Conservation (phyloP, 1,140 invertebrate species). For the Drosophila watanabei region DNA sequence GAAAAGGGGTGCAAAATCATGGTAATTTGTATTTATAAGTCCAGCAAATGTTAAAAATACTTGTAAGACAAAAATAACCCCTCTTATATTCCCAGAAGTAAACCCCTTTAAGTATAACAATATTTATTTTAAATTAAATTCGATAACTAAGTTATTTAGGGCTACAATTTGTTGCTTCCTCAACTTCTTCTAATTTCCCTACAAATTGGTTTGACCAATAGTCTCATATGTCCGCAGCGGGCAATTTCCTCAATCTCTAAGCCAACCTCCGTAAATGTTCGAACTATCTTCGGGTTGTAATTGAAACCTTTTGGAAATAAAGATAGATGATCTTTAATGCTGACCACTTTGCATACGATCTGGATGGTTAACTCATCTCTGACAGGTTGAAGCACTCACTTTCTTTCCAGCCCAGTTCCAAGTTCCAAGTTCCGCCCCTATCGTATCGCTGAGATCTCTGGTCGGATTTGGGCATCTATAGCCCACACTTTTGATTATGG, state of each 20-base stretch:
- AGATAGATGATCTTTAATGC: slow-evolving; percentile 53
- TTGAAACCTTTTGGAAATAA: slow-evolving; percentile 38
- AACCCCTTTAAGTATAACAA: too few relatives aligned
- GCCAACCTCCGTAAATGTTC: slow-evolving; percentile 9
- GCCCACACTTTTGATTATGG: slow-evolving; percentile 70
- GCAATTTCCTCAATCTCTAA: slow-evolving; percentile 19
- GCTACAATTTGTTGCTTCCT: neutral
- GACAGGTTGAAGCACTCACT: slow-evolving; percentile 68
- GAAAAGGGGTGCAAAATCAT: neutral
- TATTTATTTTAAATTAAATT: neutral
- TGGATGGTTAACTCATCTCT: slow-evolving; percentile 69
- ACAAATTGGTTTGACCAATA: slow-evolving; percentile 17
- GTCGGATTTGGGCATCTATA: slow-evolving; percentile 16
- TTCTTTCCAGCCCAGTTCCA: slow-evolving; percentile 48
- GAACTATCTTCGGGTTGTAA: slow-evolving; percentile 32
- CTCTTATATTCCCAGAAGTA: neutral
- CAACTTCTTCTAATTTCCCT: slow-evolving; percentile 13
- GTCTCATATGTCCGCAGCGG: slow-evolving; percentile 12
- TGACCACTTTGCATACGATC: slow-evolving; percentile 55
- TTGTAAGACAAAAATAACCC: neutral
- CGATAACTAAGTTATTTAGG: neutral
- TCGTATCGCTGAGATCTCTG: slow-evolving; percentile 40
- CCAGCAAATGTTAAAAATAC: neutral
- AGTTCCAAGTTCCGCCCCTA: slow-evolving; percentile 63
- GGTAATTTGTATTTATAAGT: neutral